Evolutionary conservation across 30 jellyfish, hydroid and myxozoan species (phyloP).

Genomic region (Hydractinia symbiolongicarpus): DNA sequence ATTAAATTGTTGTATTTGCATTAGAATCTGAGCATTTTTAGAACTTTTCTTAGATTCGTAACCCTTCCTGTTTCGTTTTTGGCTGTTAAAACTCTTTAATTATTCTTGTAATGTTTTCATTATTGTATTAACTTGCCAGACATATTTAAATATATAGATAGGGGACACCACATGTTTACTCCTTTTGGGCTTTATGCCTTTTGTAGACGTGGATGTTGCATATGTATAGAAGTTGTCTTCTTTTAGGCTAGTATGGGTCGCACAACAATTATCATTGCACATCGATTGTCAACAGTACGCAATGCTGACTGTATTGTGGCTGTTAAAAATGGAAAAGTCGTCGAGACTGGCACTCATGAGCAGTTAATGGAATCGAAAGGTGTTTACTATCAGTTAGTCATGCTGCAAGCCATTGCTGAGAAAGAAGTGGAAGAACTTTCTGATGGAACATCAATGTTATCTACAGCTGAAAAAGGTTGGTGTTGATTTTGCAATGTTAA

Average conservation of each 20-base stretch:
- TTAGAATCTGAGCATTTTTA: too few relatives aligned
- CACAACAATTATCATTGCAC: slow-evolving; percentile 68
- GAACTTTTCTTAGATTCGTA: too few relatives aligned
- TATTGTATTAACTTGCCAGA: too few relatives aligned
- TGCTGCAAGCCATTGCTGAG: slow-evolving; percentile 70
- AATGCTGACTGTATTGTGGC: slow-evolving; percentile 56
- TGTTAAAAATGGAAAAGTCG: slow-evolving; percentile 50
- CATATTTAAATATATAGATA: too few relatives aligned
- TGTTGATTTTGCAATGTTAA: neutral
- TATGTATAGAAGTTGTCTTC: neutral
- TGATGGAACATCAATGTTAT: slow-evolving; percentile 42
- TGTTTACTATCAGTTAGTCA: slow-evolving; percentile 44
- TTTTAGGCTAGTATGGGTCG: slow-evolving; percentile 70
- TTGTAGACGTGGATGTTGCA: too few relatives aligned
- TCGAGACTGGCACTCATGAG: slow-evolving; percentile 64
- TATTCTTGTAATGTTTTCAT: too few relatives aligned
- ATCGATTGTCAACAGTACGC: slow-evolving; percentile 58
- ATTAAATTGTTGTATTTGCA: too few relatives aligned
- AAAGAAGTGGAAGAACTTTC: slow-evolving; percentile 31
- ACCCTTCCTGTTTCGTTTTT: too few relatives aligned
- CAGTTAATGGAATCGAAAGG: slow-evolving; percentile 34
- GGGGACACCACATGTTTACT: too few relatives aligned
- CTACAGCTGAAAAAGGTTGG: slow-evolving; percentile 54
- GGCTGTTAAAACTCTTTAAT: too few relatives aligned
- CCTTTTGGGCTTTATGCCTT: too few relatives aligned